Evolutionary conservation across 2,797 vertebrate species (phyloP), one percentile per base, ranked within the genome.

Genomic region (Rhodeus uyekii): DNA sequence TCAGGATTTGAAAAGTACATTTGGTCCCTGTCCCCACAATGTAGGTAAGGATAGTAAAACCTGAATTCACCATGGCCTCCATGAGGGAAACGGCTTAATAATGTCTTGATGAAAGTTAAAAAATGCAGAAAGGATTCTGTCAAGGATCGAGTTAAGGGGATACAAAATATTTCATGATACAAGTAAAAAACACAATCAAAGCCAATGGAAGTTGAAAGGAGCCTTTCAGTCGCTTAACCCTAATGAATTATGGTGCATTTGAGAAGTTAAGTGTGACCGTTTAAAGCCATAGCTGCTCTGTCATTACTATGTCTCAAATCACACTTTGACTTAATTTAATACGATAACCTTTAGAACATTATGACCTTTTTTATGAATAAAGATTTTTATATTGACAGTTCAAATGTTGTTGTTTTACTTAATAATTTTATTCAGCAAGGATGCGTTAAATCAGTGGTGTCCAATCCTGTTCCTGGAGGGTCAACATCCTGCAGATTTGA

Each of bases 241-340:
- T 12, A 53, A 13, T 42, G 4, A 58, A 58, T 53, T 13, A 32
- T 69, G 38, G 36, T 39, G 55, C 36, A 16, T 42, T 38, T 16
- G 75, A 34, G 32, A 44, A 68, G 34, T 73, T 80, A 82, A 44
- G 12, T 71, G 55, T 81, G 64, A 29, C 34, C 9, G 46, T 46
- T 58, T 50, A 34, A 53, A 44, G 32, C 67, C 69, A 84, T 36
- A 67, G 32, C 10, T 36, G 18, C 24, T 77, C 60, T 53, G 22
- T 39, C 2, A 27, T 48, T 64, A n/a, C 55, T 71, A 64, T 44
- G 12, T 44, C 42, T 44, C 42, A 44, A 13, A 14, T 44, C 42
- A 44, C 4, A 44, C 12, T 42, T 42, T 42, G 39, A 12, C 10
- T 42, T 42, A 2, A 42, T 42, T 42, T 42, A 42, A 12, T 12